A percentile compares a stretch with the other conserved stretches of the same genome.
Conservation (phyloP, 1,140 invertebrate species). For the Brachionus angularis region DNA sequence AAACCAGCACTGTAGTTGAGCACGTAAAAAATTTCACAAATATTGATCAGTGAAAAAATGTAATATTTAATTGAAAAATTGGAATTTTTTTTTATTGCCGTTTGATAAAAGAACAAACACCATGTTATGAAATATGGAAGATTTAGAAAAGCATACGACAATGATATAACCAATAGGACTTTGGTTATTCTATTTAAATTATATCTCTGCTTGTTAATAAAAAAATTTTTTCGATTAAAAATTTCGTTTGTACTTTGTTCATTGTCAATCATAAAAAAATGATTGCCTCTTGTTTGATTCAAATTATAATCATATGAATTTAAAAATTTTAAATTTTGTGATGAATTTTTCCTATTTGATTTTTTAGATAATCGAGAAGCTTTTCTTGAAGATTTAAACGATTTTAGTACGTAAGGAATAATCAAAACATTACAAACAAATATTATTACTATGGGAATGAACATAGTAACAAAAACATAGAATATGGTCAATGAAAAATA, state of each 20-base stretch:
- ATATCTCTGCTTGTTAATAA: background rate
- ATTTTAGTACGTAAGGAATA: background rate
- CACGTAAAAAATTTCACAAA: conserved; percentile 41
- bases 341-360: background rate
- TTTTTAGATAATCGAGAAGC: background rate
- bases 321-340: too few species aligned
- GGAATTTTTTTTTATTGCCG: conserved; percentile 1
- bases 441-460: conserved; percentile 24
- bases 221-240: background rate
- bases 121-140: conserved; percentile 27
- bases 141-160: conserved; percentile 22
- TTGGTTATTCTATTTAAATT: conserved; percentile 8
- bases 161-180: conserved; percentile 20
- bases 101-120: conserved; percentile 43
- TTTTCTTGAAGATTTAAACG: background rate
- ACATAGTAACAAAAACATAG: conserved; percentile 31
- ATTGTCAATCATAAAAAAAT: too few species aligned
- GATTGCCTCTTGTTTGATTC: too few species aligned
- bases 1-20: conserved; percentile 38
- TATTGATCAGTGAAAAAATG: conserved; percentile 21
- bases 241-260: background rate
- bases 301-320: too few species aligned
- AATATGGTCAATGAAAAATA: conserved; percentile 29
- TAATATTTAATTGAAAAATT: background rate
- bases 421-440: conserved; percentile 28